Evolutionary conservation across 2,113 vertebrate genomes (phyloP), one percentile per base, ranked within the genome.

Genomic region (Psettodes erumei): DNA sequence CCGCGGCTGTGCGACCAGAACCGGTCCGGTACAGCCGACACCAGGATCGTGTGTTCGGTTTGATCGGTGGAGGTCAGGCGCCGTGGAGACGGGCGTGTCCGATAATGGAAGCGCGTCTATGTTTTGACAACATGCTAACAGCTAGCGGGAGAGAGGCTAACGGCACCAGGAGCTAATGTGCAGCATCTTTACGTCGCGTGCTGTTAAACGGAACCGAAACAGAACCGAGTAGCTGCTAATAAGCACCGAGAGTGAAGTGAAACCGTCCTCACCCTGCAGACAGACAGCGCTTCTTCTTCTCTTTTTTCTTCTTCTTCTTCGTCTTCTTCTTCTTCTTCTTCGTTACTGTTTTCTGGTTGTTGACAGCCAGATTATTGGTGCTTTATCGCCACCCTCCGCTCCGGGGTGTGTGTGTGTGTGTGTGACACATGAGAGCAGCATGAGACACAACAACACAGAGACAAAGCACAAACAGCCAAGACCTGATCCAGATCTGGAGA

Each of bases 31-130:
- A 8, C 48, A 18, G 2, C 21, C 5, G 5, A 11, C 6, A 13
- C 8, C 37, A 1, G 9, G 42, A 1, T 3, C 6, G 6, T 12
- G 59, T 4, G 56, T 33, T n/a, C 37, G 9, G 19, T 33, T 21
- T 5, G 15, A 27, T 6, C 4, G 7, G 2, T 3, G 21, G 28
- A 27, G 69, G 45, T 38, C 55, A 7, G 45, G 13, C 15, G 8
- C 30, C 45, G 23, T 54, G 37, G 53, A 59, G 33, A 8, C 16
- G 32, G 60, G 67, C 21, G 65, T 56, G 80, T 86, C 84, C 80
- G 80, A 80, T 80, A 77, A 80, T 77, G 68, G 80, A 80, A 64
- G 16, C 66, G 6, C 56, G 2, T 61, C 54, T 45, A 60, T 32
- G 13, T 30, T n/a, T 28, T n/a, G 16, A 0, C 45, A 2, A 38